phyloP scores from a whole-genome alignment of 2,888 invertebrate species.

The Ennomos fuscantarius region DNA sequence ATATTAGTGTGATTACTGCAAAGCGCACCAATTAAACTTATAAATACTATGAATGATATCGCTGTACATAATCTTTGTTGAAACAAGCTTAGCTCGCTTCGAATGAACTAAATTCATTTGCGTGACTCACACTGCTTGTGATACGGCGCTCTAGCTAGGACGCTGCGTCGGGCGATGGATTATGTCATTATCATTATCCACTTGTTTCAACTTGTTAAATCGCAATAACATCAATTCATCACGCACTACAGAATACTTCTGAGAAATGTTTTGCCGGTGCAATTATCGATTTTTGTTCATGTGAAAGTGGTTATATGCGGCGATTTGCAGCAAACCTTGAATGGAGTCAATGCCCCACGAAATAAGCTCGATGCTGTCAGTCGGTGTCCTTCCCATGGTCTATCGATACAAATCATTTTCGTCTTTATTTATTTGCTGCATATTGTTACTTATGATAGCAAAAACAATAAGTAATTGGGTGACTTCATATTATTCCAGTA shows the following conservation, averaged over 20 bases:
- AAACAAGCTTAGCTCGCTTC: constrained; percentile 41
- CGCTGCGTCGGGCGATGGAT: constrained; percentile 51
- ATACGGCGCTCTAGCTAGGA: constrained; percentile 61
- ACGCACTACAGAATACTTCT: constrained; percentile 47
- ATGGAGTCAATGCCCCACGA: constrained; percentile 35
- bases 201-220: constrained; percentile 64
- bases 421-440: not conserved
- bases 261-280: constrained; percentile 46
- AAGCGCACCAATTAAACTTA: constrained; percentile 18
- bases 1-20: constrained; percentile 19
- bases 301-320: constrained; percentile 32
- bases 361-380: constrained; percentile 18
- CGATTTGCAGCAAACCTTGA: constrained; percentile 35
- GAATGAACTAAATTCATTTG: constrained; percentile 56
- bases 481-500: constrained; percentile 9
- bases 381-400: constrained; percentile 10
- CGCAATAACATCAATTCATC: constrained; percentile 50
- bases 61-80: constrained; percentile 40
- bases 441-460: not conserved
- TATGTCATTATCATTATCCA: constrained; percentile 76
- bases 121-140: constrained; percentile 64
- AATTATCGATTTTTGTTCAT: constrained; percentile 39
- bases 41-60: constrained; percentile 29
- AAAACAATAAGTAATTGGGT: not conserved
- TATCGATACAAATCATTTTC: constrained; percentile 2